phyloP scores from a whole-genome alignment of 2,113 vertebrate genomes.

The Stigmatopora nigra region DNA sequence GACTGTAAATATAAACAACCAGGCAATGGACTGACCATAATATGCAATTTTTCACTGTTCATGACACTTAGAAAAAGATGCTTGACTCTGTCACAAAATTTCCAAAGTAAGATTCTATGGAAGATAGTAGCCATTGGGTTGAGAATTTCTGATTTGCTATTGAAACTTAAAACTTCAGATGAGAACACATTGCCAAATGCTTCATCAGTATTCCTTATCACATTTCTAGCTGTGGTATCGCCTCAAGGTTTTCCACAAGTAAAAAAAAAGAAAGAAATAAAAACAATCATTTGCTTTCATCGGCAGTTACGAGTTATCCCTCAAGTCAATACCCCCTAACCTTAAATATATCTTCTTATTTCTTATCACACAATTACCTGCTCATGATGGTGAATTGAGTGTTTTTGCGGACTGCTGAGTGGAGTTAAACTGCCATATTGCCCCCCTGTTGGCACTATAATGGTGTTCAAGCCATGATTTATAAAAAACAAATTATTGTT shows the following conservation, averaged over 20 bases:
- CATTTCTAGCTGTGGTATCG: too few species aligned
- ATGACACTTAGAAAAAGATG: background rate
- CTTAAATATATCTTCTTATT: background rate
- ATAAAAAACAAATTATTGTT: too few species aligned
- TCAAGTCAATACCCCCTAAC: too few species aligned
- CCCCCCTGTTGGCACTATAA: too few species aligned
- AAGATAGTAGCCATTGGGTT: slow-evolving; percentile 53
- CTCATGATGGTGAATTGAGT: background rate
- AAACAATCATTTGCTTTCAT: background rate
- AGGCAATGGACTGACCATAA: background rate
- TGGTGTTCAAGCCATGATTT: too few species aligned
- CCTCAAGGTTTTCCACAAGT: background rate
- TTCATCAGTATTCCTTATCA: background rate
- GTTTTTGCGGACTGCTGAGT: background rate
- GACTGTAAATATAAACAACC: background rate
- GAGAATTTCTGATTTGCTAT: background rate
- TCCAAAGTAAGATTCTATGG: slow-evolving; percentile 11
- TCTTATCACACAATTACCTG: background rate
- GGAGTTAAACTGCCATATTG: background rate
- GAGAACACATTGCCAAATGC: background rate
- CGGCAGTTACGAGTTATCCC: too few species aligned
- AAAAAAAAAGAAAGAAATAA: background rate
- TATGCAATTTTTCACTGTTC: background rate
- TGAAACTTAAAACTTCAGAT: background rate
- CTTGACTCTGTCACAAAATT: background rate